phyloP scores from a whole-genome alignment of 1,140 invertebrate species.

The Arion vulgaris region DNA sequence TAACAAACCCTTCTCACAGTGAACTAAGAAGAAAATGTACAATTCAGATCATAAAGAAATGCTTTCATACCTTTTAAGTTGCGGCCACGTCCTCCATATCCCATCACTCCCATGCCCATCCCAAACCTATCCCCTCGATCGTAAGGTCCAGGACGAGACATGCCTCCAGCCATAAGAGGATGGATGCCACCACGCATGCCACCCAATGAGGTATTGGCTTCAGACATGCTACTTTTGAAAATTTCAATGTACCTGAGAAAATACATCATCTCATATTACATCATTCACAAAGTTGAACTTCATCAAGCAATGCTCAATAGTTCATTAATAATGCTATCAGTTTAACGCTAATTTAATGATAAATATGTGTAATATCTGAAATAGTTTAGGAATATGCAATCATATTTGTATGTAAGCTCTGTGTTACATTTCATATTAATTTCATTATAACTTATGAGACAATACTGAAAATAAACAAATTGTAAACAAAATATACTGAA shows the following conservation, averaged over 20 bases:
- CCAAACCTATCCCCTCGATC: slow-evolving; percentile 76
- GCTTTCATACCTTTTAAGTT: slow-evolving; percentile 77
- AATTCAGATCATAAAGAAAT: too few relatives aligned
- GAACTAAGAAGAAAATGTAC: too few relatives aligned
- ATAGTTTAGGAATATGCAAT: too few relatives aligned
- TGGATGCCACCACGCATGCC: slow-evolving; percentile 67
- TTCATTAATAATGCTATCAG: background rate
- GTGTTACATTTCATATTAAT: too few relatives aligned
- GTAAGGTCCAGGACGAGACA: slow-evolving; percentile 83
- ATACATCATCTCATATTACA: background rate
- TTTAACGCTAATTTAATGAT: too few relatives aligned
- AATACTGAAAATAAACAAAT: too few relatives aligned
- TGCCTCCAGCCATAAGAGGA: slow-evolving; percentile 71
- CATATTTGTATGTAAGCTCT: too few relatives aligned
- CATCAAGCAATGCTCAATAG: background rate
- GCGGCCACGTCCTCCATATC: slow-evolving; percentile 71
- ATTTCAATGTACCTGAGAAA: slow-evolving; percentile 91
- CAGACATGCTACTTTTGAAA: slow-evolving; percentile 88
- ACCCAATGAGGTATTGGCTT: slow-evolving; percentile 80
- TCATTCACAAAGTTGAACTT: background rate
- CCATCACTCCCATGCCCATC: slow-evolving; percentile 52
- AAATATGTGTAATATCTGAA: too few relatives aligned
- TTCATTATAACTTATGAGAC: too few relatives aligned
- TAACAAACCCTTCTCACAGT: too few relatives aligned
- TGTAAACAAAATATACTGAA: too few relatives aligned